These are phyloP conservation scores for Solen grandis DNA, from an alignment of 1,140 invertebrate genomes.

Conservation along the genomic window DNA sequence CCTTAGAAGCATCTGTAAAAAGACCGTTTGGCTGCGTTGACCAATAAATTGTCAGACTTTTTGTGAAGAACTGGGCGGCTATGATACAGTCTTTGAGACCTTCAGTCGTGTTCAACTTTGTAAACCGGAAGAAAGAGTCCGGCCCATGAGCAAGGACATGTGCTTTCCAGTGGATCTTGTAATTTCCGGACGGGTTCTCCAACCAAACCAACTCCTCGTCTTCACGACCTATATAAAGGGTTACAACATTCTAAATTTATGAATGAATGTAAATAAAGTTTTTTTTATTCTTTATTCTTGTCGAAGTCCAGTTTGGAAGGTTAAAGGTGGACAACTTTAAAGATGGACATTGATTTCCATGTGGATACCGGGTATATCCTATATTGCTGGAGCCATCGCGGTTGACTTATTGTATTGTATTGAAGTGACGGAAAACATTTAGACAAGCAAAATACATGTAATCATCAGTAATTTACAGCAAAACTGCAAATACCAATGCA, in stretches of 20 bases:
- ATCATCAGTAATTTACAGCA: too few species aligned
- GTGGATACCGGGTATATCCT: not conserved
- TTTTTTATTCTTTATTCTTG: not conserved
- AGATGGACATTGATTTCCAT: not conserved
- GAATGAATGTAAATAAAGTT: not conserved
- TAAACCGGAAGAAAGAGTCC: slow-evolving; percentile 77
- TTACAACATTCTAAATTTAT: not conserved
- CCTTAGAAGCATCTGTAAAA: slow-evolving; percentile 75
- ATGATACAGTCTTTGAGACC: slow-evolving; percentile 75
- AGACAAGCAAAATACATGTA: not conserved
- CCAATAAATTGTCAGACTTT: slow-evolving; percentile 77
- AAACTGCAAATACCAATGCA: too few species aligned
- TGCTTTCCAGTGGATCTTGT: slow-evolving; percentile 69
- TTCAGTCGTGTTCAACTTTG: slow-evolving; percentile 68
- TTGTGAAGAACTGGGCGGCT: slow-evolving; percentile 76
- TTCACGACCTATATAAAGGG: slow-evolving; percentile 64
- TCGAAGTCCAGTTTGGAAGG: not conserved
- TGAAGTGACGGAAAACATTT: too few species aligned
- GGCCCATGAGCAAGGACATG: slow-evolving; percentile 76
- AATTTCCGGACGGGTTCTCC: slow-evolving; percentile 73
- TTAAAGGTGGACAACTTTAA: not conserved
- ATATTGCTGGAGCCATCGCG: not conserved
- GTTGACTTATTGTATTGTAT: not conserved
- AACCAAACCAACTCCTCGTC: slow-evolving; percentile 77
- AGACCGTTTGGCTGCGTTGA: slow-evolving; percentile 65